Evolutionary conservation across 2,113 vertebrate genomes (phyloP), one percentile per base, ranked within the genome.

Genomic region (Australoheros scitulus): DNA sequence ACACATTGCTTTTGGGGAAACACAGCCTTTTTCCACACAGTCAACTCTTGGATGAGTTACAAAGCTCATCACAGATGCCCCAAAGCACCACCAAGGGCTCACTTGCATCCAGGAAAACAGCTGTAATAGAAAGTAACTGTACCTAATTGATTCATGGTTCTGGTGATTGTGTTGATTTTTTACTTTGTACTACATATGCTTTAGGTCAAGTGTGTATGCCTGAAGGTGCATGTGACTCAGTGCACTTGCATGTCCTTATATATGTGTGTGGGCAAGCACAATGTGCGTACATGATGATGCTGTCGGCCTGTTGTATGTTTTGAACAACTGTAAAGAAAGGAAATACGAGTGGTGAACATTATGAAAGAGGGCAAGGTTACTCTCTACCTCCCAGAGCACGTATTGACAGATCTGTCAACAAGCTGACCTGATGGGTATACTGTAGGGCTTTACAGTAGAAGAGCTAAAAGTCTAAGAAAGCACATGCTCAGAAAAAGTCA

Each of bases 391-490:
- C 61, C 26, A 56, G 75, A 75, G 86, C 57, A 76, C 14, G 11
- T 91, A 92, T 90, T 87, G 94, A 93, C 83, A 88, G 86, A 89
- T 90, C 81, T 91, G 92, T 94, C 91, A 91, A 89, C 89, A 84
- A 59, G 74, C 81, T 77, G 80, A 88, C 61, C 88, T 82, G 85
- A 88, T 87, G 81, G 85, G 79, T n/a, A n/a, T n/a, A n/a, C n/a
- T n/a, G n/a, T 77, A 78, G 61, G 74, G 68, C 83, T 88, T 88
- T 83, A 84, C 65, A 79, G 86, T 3, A 64, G 76, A 84, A 55
- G 79, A 86, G 87, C 84, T 88, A 77, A 88, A 83, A 84, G 85
- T 79, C 81, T 61, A 87, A 85, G 79, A 58, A 61, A 57, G 47
- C 26, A 29, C 32, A 36, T 78, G 43, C 24, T 32, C 57, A 24